Conservation (phyloP, 1,140 invertebrate species). For the Patella vulgata region DNA sequence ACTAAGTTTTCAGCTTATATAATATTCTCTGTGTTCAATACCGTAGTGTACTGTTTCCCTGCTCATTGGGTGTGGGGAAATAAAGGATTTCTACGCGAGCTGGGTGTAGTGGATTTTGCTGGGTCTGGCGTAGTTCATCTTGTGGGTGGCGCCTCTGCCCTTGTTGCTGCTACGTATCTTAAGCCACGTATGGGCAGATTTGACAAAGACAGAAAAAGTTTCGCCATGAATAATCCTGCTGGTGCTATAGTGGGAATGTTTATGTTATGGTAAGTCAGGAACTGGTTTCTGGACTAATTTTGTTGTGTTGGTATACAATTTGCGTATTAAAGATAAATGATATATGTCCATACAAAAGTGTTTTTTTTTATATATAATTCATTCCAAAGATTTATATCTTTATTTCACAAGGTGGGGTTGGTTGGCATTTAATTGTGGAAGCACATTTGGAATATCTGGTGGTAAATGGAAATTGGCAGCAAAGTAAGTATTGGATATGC, state of each 20-base stretch:
- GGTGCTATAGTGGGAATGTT: conserved; percentile 92
- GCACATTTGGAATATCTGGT: conserved; percentile 60
- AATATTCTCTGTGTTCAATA: conserved; percentile 70
- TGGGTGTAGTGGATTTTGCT: conserved; percentile 68
- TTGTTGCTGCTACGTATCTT: conserved; percentile 88
- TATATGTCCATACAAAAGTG: no score
- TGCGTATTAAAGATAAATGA: no score
- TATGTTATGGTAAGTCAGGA: conserved; percentile 78
- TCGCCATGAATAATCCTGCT: conserved; percentile 86
- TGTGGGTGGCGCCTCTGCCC: conserved; percentile 79
- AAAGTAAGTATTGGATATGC: conserved; percentile 42
- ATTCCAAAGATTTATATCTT: no score
- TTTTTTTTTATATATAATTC: no score
- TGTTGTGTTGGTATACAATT: background rate
- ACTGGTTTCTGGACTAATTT: background rate
- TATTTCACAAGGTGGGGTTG: conserved; percentile 66
- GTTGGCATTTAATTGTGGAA: conserved; percentile 63
- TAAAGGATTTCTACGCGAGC: conserved; percentile 39
- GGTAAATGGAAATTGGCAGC: conserved; percentile 62
- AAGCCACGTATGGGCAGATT: conserved; percentile 87
- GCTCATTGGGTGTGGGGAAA: conserved; percentile 81
- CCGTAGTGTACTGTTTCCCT: conserved; percentile 88
- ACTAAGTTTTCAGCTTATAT: conserved; percentile 71
- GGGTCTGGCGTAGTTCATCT: conserved; percentile 88
- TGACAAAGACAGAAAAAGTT: conserved; percentile 75